Conservation (phyloP, 2,888 invertebrate species). For the Serripes groenlandicus region DNA sequence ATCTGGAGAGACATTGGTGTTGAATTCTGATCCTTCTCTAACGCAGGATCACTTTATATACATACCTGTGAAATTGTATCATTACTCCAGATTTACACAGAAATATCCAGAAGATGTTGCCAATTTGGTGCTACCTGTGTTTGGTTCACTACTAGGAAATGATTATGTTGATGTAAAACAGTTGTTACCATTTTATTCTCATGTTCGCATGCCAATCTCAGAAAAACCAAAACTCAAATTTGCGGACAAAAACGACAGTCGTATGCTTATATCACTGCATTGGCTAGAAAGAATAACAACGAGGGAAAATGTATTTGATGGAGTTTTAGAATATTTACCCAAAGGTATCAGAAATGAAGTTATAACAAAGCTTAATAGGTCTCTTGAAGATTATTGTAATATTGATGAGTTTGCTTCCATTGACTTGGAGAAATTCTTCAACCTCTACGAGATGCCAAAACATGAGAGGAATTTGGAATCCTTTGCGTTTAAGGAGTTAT, state of each 20-base stretch:
- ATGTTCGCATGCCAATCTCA: constrained; percentile 88
- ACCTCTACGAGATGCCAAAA: neutral
- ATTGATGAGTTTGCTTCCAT: constrained; percentile 37
- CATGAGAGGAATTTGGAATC: constrained; percentile 7
- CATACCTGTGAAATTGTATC: constrained; percentile 89
- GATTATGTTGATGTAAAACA: constrained; percentile 91
- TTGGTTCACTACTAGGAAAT: constrained; percentile 95
- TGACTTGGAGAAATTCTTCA: constrained; percentile 36
- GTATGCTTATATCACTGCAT: constrained; percentile 91
- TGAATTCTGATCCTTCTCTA: constrained; percentile 6
- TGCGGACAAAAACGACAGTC: constrained; percentile 88
- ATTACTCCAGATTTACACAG: constrained; percentile 90
- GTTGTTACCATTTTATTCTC: constrained; percentile 91
- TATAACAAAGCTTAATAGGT: constrained; percentile 73
- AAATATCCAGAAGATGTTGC: constrained; percentile 89
- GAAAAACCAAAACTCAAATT: constrained; percentile 60
- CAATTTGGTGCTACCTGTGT: constrained; percentile 91
- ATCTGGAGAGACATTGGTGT: constrained; percentile 42
- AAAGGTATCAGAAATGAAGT: constrained; percentile 71
- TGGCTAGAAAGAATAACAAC: constrained; percentile 92
- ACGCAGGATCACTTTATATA: constrained; percentile 63
- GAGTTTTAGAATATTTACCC: constrained; percentile 83
- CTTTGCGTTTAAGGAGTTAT: constrained; percentile 23
- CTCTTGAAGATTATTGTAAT: constrained; percentile 80
- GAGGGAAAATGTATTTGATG: constrained; percentile 90